Conservation (phyloP, 2,113 vertebrate genomes). For the Nyctereutes procyonoides region DNA sequence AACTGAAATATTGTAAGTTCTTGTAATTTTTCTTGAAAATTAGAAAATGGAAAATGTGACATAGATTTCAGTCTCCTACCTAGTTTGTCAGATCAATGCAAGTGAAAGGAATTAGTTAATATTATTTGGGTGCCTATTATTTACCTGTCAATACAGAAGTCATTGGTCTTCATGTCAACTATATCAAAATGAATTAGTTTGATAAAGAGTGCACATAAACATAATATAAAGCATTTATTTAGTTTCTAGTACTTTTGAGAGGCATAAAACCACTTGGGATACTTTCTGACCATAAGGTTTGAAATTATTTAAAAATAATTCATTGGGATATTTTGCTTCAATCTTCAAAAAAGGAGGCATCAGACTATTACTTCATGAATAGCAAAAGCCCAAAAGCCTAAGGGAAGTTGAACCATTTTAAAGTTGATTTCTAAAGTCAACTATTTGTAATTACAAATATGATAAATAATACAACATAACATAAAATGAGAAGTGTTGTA, state of each 20-base stretch:
- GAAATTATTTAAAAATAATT: constrained; percentile 8
- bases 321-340: not conserved
- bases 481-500: not conserved
- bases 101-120: not conserved
- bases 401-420: not conserved
- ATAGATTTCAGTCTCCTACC: not conserved
- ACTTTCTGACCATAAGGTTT: not conserved
- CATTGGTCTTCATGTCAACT: not conserved
- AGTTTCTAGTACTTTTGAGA: not conserved
- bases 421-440: not conserved
- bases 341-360: not conserved
- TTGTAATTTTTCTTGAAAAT: not conserved
- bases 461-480: not conserved
- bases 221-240: constrained; percentile 14
- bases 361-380: not conserved
- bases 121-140: not conserved
- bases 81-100: not conserved
- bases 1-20: not conserved
- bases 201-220: not conserved
- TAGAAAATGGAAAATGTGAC: not conserved
- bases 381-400: not conserved
- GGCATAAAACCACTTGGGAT: not conserved
- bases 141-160: not conserved
- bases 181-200: constrained; percentile 27
- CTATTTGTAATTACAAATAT: not conserved